A percentile compares a stretch with the other conserved stretches of the same genome.
phyloP scores from a whole-genome alignment of 2,113 vertebrate genomes.

The Litocranius walleri region DNA sequence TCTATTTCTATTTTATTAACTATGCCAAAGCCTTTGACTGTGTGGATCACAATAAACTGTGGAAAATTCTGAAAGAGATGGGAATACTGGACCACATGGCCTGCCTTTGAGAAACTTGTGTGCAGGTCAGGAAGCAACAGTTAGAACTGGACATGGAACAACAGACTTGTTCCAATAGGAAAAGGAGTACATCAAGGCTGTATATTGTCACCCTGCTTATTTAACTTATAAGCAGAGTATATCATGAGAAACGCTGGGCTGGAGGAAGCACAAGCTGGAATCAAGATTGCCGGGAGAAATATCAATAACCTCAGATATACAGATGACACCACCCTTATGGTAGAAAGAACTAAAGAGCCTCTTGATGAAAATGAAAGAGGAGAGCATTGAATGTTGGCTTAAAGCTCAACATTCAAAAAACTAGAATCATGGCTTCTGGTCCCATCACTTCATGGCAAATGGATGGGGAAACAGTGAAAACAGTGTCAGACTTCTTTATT shows the following conservation, averaged over 20 bases:
- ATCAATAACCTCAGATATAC: background rate
- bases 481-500: background rate
- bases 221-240: background rate
- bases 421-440: background rate
- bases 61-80: background rate
- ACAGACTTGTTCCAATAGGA: background rate
- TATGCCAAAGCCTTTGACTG: background rate
- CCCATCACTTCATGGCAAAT: background rate
- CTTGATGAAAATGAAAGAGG: background rate
- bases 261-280: background rate
- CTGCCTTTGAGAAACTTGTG: background rate
- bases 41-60: background rate
- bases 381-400: background rate
- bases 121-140: background rate
- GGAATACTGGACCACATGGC: background rate
- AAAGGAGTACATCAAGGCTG: background rate
- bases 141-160: background rate
- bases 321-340: background rate
- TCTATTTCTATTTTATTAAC: background rate
- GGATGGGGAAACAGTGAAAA: background rate
- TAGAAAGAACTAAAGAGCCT: background rate
- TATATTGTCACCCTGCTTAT: background rate
- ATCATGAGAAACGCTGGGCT: background rate
- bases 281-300: rapidly evolving
- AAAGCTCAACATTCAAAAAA: background rate